phyloP scores from a whole-genome alignment of 2,888 invertebrate species.

The Ornithoptera priamus region DNA sequence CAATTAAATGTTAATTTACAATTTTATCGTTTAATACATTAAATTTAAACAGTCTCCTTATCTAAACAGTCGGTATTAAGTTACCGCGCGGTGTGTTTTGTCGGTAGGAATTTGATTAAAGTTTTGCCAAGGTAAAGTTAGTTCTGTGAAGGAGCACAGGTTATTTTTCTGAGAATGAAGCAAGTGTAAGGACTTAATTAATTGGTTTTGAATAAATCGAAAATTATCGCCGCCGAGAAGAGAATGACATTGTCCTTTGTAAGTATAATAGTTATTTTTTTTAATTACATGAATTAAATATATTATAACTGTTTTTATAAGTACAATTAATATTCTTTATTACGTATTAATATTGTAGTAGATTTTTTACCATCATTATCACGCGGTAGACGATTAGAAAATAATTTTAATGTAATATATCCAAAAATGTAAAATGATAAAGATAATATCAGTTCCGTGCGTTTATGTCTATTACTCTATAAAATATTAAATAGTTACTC shows the following conservation, averaged over 20 bases:
- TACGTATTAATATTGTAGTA: no score
- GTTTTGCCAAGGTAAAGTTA: slow-evolving; percentile 40
- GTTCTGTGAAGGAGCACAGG: slow-evolving; percentile 15
- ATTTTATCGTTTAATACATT: slow-evolving; percentile 5
- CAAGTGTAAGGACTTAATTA: slow-evolving; percentile 41
- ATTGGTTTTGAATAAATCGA: slow-evolving; percentile 47
- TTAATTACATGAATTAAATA: no score
- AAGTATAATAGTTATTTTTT: slow-evolving; percentile 46
- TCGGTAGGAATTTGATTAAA: slow-evolving; percentile 33
- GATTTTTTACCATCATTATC: no score
- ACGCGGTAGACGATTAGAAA: background rate
- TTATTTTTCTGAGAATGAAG: slow-evolving; percentile 45
- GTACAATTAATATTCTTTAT: no score
- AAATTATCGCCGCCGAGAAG: slow-evolving; percentile 55
- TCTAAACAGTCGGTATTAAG: slow-evolving; percentile 29
- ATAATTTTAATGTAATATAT: background rate
- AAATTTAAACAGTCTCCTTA: background rate
- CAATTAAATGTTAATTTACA: slow-evolving; percentile 13
- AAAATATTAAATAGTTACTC: background rate
- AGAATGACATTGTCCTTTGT: slow-evolving; percentile 79
- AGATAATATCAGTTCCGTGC: background rate
- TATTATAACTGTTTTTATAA: no score
- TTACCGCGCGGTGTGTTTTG: slow-evolving; percentile 35
- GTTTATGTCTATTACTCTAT: slow-evolving; percentile 2
- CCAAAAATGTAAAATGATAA: background rate